phyloP scores from a whole-genome alignment of 2,888 invertebrate genomes.

The Alcis repandata region DNA sequence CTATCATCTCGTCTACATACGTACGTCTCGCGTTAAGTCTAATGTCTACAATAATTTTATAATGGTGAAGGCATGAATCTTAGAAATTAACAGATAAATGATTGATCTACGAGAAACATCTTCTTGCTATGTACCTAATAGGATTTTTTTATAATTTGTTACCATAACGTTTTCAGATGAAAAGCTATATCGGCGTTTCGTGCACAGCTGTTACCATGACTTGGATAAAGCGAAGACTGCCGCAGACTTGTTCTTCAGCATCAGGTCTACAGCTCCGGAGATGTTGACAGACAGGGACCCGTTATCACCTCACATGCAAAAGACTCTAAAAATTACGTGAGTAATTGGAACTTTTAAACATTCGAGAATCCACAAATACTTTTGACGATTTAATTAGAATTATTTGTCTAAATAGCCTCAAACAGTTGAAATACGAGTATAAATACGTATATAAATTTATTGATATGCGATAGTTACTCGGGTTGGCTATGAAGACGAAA shows the following conservation, averaged over 20 bases:
- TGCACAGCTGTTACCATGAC: slow-evolving; percentile 81
- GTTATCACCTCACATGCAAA: slow-evolving; percentile 69
- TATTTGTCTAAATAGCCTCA: no score
- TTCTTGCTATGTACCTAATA: no score
- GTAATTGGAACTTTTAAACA: neutral
- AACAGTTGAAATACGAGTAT: no score
- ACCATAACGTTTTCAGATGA: slow-evolving; percentile 1
- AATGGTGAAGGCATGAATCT: no score
- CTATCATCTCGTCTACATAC: no score
- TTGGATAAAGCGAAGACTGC: slow-evolving; percentile 79
- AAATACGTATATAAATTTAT: no score
- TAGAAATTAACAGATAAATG: no score
- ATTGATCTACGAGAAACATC: no score
- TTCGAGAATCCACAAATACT: neutral
- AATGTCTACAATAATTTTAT: no score
- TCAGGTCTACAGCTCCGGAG: slow-evolving; percentile 80
- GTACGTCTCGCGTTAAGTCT: no score
- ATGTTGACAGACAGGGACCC: slow-evolving; percentile 84
- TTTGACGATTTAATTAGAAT: neutral
- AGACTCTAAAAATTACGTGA: slow-evolving; percentile 66
- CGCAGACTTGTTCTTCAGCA: slow-evolving; percentile 73
- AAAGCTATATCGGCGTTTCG: slow-evolving; percentile 74
- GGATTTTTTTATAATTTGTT: no score
- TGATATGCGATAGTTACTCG: neutral
- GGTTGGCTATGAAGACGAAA: no score